Conservation (phyloP, 2,113 vertebrate species). For the Aptenodytes forsteri region DNA sequence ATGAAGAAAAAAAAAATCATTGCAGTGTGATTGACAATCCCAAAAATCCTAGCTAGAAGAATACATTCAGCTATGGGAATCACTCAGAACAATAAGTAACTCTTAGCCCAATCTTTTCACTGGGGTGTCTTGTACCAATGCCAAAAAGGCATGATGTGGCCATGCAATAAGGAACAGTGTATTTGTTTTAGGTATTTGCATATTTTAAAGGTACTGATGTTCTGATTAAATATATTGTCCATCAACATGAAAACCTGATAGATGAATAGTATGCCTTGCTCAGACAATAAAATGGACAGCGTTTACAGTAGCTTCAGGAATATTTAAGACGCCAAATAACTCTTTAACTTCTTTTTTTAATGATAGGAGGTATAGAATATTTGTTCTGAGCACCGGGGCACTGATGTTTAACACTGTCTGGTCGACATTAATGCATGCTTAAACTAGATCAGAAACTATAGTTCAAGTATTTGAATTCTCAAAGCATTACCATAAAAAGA, state of each 20-base stretch:
- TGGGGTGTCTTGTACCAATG: background rate
- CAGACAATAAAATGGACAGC: background rate
- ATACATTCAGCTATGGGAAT: background rate
- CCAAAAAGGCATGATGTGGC: background rate
- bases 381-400: background rate
- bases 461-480: constrained; percentile 13
- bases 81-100: background rate
- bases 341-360: background rate
- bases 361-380: background rate
- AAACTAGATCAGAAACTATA: background rate
- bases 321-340: background rate
- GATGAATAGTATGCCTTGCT: background rate
- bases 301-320: background rate
- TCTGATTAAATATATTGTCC: background rate
- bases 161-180: background rate
- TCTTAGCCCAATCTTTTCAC: background rate
- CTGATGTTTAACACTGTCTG: background rate
- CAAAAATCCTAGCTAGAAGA: background rate
- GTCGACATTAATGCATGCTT: background rate
- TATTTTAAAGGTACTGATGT: background rate
- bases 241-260: background rate
- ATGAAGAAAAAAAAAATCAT: background rate
- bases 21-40: background rate
- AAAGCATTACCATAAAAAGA: background rate
- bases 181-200: background rate